Evolutionary conservation across 2,888 invertebrate genomes (phyloP).

Genomic region (Parnassius mnemosyne): DNA sequence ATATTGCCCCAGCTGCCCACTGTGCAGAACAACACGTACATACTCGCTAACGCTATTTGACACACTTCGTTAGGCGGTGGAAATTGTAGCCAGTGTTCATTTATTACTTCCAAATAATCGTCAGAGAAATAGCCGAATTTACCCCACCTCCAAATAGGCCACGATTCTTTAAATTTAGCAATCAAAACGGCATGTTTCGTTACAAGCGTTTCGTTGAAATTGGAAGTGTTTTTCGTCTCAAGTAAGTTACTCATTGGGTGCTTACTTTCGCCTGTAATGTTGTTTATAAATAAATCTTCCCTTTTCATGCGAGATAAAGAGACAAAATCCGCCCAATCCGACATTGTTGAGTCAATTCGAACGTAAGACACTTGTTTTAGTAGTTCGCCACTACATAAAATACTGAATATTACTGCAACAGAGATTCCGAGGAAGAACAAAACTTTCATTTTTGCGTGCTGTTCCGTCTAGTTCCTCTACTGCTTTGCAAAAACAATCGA

Average conservation of each 20-base stretch:
- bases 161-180: conserved; percentile 55
- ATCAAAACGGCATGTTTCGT: conserved; percentile 49
- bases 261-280: conserved; percentile 23
- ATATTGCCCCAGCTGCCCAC: conserved; percentile 86
- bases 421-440: conserved; percentile 41
- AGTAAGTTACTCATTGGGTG: conserved; percentile 11
- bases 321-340: conserved; percentile 4
- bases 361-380: conserved; percentile 8
- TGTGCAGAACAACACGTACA: conserved; percentile 83
- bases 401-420: conserved; percentile 40
- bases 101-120: conserved; percentile 81
- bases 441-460: conserved; percentile 59
- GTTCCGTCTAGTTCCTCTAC: conserved; percentile 45
- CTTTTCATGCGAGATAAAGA: conserved; percentile 17
- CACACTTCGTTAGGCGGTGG: conserved; percentile 80
- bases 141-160: conserved; percentile 76
- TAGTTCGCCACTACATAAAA: conserved; percentile 44
- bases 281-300: conserved; percentile 14
- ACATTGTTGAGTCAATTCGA: conserved; percentile 4
- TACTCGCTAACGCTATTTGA: conserved; percentile 81
- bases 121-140: conserved; percentile 78
- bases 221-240: conserved; percentile 25
- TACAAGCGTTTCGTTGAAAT: neutral
- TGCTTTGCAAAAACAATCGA: conserved; percentile 48
- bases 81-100: conserved; percentile 87